Evolutionary conservation across 2,113 vertebrate genomes (phyloP), one percentile per base, ranked within the genome.

Genomic region (Forbesichthys agassizii): DNA sequence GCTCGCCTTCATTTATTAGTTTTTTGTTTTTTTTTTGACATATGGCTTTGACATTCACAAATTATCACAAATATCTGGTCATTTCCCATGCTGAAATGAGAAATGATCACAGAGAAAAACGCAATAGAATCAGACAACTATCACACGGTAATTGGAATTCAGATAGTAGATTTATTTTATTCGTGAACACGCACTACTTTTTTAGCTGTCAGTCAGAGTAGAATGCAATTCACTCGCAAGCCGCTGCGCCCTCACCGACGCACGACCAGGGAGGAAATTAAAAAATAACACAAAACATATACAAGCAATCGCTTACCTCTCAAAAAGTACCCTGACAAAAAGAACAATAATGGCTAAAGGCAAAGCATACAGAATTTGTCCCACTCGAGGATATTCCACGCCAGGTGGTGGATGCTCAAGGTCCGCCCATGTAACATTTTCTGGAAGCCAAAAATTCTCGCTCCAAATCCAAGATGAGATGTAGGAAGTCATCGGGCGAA

Each of bases 401-500:
- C 89, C 88, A 73, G 88, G 81, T 67, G 86, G 86, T 3, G 86
- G 88, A 48, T 82, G 81, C 80, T 89, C 88, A 75, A 90, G 77
- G 66, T 89, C 87, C 53, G 75, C 82, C 90, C 89, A 90, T 5
- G 89, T 76, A 13, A 88, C 86, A 82, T 90, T 91, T 71, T 81
- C 79, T 48, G 90, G 90, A 73, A 91, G 78, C 90, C 90, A 91
- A 49, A 91, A 91, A 12, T 71, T 77, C 66, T 91, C 90, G 49
- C 75, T 90, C 90, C 90, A 91, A 73, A 91, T 56, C 90, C 88
- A 90, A 56, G 64, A 76, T 5, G 80, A 88, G 56, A 90, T 55
- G 36, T 48, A 84, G 58, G 85, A 82, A 85, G 81, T 82, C 89
- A 91, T 91, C 78, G 71, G 61, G 54, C 48, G 11, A 11, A n/a